Conservation (phyloP, 2,113 vertebrate species). For the Cacatua alba region DNA sequence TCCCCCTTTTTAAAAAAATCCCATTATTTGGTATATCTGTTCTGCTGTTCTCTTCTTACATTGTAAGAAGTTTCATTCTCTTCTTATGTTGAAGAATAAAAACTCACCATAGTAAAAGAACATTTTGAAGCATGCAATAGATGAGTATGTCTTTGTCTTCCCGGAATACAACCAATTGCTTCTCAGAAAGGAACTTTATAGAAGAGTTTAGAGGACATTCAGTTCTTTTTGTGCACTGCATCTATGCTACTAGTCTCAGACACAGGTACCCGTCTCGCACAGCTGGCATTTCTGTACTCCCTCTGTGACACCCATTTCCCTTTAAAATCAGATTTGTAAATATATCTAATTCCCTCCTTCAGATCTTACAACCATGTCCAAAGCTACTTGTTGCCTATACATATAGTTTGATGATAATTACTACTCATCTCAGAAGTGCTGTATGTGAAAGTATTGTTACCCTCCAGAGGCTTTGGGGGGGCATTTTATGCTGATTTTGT, state of each 20-base stretch:
- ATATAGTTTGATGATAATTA: neutral
- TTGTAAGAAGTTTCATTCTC: neutral
- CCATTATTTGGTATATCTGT: neutral
- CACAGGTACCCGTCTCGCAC: accelerated
- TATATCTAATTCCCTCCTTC: neutral
- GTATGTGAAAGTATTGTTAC: neutral
- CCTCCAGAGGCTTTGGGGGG: neutral
- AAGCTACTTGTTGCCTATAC: neutral
- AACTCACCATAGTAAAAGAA: neutral
- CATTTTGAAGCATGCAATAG: neutral
- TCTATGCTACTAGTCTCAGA: neutral
- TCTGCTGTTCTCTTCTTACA: neutral
- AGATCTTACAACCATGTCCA: neutral
- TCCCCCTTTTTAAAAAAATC: neutral
- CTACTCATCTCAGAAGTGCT: neutral
- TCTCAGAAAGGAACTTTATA: neutral
- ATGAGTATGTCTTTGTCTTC: too few relatives aligned
- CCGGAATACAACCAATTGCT: neutral
- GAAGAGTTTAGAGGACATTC: neutral
- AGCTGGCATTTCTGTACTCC: neutral
- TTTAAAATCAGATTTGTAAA: neutral
- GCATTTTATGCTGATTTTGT: neutral
- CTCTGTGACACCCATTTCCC: neutral
- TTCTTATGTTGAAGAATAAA: neutral
- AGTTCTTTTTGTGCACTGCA: neutral